Evolutionary conservation across 2,888 invertebrate species (phyloP).

Genomic region (Schizaphis graminum): DNA sequence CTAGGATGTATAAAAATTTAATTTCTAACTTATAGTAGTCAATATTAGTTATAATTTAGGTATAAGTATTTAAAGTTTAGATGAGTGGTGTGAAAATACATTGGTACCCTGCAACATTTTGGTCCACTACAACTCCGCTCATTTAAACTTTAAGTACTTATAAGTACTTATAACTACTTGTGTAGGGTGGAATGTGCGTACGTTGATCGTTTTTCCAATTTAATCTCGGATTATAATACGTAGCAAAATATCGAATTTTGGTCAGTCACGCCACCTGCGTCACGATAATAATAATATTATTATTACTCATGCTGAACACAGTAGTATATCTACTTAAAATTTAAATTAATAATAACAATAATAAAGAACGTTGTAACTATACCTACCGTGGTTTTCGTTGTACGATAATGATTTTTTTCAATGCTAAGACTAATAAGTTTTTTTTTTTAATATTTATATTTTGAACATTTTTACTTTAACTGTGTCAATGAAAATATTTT

Average conservation of each 20-base stretch:
- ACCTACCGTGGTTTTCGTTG: neutral
- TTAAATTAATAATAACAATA: neutral
- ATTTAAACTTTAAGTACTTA: slow-evolving; percentile 2
- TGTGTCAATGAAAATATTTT: neutral
- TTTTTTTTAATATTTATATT: neutral
- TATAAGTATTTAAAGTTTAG: neutral
- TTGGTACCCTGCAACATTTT: neutral
- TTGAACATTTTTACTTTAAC: neutral
- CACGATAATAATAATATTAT: neutral
- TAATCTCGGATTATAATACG: neutral
- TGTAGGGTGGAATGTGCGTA: neutral
- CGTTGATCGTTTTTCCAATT: neutral
- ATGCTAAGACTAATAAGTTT: neutral
- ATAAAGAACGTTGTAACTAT: neutral
- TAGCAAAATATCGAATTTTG: neutral
- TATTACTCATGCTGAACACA: neutral
- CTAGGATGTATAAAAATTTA: neutral
- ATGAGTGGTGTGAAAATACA: neutral
- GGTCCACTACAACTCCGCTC: neutral
- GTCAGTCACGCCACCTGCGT: neutral
- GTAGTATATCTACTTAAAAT: neutral
- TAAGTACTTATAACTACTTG: neutral
- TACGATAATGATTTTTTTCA: neutral
- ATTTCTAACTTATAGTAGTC: neutral
- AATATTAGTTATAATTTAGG: neutral